Percentiles rank a stretch among this genome's conserved stretches.
Conservation (phyloP, 2,888 invertebrate genomes). For the Slavum lentiscoides region DNA sequence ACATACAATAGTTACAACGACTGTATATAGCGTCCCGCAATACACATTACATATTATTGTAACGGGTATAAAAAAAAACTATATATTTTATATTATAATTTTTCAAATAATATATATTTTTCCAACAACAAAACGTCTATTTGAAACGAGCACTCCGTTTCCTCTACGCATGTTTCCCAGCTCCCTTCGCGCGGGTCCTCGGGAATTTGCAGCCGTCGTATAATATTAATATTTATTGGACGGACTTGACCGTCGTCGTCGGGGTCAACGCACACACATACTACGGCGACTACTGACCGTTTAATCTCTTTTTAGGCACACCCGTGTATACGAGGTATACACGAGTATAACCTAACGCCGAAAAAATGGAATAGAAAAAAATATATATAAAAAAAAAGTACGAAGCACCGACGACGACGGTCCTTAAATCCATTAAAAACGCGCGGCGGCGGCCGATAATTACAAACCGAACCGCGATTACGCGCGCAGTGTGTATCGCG, state of each 20-base stretch:
- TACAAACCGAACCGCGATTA: conserved; percentile 40
- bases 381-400: background rate
- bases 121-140: too few species aligned
- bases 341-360: conserved; percentile 20
- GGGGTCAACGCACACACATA: conserved; percentile 47
- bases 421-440: conserved; percentile 45
- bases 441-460: conserved; percentile 1
- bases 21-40: background rate
- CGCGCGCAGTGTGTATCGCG: background rate
- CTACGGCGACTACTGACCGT: conserved; percentile 4
- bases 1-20: too few species aligned
- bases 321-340: background rate
- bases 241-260: conserved; percentile 14
- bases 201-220: conserved; percentile 3
- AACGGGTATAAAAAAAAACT: background rate
- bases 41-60: background rate
- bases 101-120: too few species aligned
- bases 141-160: too few species aligned
- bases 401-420: background rate
- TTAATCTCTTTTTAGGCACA: conserved; percentile 52
- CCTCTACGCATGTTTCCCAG: too few species aligned
- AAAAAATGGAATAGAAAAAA: conserved; percentile 35
- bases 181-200: too few species aligned
- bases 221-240: background rate
- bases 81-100: background rate